Base-by-base conservation (phyloP, 2,113 vertebrate species). In the Rhodinocichla rosea region DNA sequence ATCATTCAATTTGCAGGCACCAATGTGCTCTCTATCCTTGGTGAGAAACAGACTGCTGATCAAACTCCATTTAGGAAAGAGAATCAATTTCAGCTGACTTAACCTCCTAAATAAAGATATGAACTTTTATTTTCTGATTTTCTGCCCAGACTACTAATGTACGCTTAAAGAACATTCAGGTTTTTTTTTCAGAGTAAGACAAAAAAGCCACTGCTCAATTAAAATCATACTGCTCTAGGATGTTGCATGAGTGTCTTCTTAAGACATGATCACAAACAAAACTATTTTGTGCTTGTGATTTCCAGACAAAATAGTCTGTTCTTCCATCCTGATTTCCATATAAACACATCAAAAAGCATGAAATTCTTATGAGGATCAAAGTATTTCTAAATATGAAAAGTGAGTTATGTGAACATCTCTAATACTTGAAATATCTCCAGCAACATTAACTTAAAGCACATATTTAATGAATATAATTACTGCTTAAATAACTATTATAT, bases 381-480 rank as follows among this genome's bases (percentile, higher is more conserved):
- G 70, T n/a, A 76, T 23, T 44, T 57, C 32, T 82, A 17, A 78
- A 78, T 35, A 91, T 7, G 11, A 81, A 53, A 89, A 89, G n/a
- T 78, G 18, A 78, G 13, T 90, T 80, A 70, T 0, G 0, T 55
- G 30, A 19, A 45, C 21, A 52, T 89, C 52, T 81, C 56, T 81
- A 60, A 78, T 64, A 75, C 33, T 59, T 78, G 73, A 87, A 93
- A 78, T 53, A 73, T 62, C 47, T 88, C 55, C 35, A 49, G 68
- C 47, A 90, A 76, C 27, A 74, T 82, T 77, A 90, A 81, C 44
- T 87, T 93, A 96, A 95, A 94, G 49, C 45, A 39, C 37, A 76
- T n/a, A 62, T 90, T 75, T 90, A 89, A 87, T 63, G 37, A 93
- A 88, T 64, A 90, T 42, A 93, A 95, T 94, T 92, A 71, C 69